Percentiles rank a stretch among this genome's conserved stretches.
phyloP scores from a whole-genome alignment of 2,888 invertebrate genomes.

The Vesta saturnalis region DNA sequence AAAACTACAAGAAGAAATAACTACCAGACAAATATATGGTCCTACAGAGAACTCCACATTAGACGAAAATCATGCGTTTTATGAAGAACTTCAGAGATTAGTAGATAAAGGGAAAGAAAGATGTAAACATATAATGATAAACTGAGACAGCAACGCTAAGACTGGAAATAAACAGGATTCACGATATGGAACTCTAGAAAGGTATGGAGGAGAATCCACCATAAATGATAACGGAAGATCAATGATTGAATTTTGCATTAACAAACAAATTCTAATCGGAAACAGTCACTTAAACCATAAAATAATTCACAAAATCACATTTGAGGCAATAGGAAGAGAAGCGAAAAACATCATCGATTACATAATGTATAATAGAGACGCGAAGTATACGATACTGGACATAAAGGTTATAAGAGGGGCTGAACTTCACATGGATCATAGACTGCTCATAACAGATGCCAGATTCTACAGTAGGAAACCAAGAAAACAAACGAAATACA shows the following conservation, averaged over 20 bases:
- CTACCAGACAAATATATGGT: neutral
- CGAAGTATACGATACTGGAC: neutral
- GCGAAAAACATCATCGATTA: neutral
- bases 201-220: too few relatives aligned
- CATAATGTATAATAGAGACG: too few relatives aligned
- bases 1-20: neutral
- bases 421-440: too few relatives aligned
- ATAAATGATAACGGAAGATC: too few relatives aligned
- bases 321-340: too few relatives aligned
- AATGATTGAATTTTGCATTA: too few relatives aligned
- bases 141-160: neutral
- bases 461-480: too few relatives aligned
- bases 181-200: neutral
- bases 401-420: neutral
- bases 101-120: neutral
- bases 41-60: neutral
- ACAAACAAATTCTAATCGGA: too few relatives aligned
- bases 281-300: too few relatives aligned
- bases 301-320: too few relatives aligned
- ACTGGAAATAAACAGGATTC: neutral
- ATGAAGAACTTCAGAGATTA: neutral
- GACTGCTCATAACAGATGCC: too few relatives aligned
- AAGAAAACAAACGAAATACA: too few relatives aligned
- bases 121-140: neutral
- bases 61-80: neutral